Evolutionary conservation across 2,888 invertebrate genomes (phyloP), one percentile per base, ranked within the genome.

Genomic region (Spodoptera littoralis): DNA sequence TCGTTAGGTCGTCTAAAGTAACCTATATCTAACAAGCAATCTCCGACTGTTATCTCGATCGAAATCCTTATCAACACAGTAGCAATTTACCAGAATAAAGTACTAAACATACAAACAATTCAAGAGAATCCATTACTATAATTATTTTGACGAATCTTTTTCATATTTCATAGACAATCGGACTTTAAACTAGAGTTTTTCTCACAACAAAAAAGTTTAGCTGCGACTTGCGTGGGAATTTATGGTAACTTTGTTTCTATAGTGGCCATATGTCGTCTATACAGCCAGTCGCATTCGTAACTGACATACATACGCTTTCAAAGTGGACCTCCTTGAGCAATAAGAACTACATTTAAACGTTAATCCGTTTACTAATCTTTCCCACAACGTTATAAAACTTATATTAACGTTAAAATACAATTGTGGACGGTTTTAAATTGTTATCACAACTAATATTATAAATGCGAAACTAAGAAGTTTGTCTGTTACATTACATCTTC

Each of bases 271-370:
- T 43, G 54, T 57, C 22, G 53, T 47, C 44, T 56, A 50, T 57
- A 56, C 50, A 75, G 72, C 64, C 48, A 53, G 65, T 58, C 54
- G 18, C 18, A 49, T 44, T 42, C n/a, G 30, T 48, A 27, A 51
- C 59, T 63, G 75, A 77, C 77, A 80, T 50, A 73, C 74, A 77
- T 77, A 50, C 45, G 58, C 60, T 58, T 54, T 59, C 56, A 9
- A 63, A 74, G 62, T 69, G 47, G 76, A 66, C 62, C 60, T 61
- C 80, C 77, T 77, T 77, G 77, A 80, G 68, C 74, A 67, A 57
- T 52, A 51, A 61, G 36, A 77, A 79, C 69, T 77, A 61, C 60
- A 65, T 62, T 60, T 54, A 24, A 52, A 46, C 57, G 18, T 65
- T 77, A 45, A 74, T 80, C 61, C 49, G 44, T 30, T 50, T 47